A percentile compares a stretch with the other conserved stretches of the same genome.
Evolutionary conservation across 2,113 vertebrate genomes (phyloP).

Genomic region (Hystrix cristata): DNA sequence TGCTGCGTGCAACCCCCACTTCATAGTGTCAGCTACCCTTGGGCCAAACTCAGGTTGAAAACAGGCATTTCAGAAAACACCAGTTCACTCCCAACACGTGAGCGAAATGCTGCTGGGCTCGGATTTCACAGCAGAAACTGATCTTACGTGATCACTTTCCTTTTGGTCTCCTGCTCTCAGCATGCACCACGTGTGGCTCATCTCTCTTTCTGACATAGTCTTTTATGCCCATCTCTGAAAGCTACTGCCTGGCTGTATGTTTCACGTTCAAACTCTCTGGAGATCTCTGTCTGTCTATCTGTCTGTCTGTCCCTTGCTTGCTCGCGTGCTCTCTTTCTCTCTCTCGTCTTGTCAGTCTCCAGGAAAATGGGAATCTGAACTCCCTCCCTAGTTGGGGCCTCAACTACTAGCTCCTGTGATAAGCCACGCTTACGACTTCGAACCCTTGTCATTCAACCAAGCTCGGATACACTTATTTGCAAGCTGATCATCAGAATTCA

Average conservation of each 20-base stretch:
- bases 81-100: not conserved
- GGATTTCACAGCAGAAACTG: not conserved
- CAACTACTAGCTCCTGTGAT: not conserved
- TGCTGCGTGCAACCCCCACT: not conserved
- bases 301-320: not conserved
- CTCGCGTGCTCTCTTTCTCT: not conserved
- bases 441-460: not conserved
- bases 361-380: not conserved
- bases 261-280: not conserved
- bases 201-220: not conserved
- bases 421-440: not conserved
- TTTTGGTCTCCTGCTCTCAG: not conserved
- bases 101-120: not conserved
- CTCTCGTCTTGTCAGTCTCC: not conserved
- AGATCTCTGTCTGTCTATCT: not conserved
- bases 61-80: not conserved
- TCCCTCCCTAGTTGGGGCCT: not conserved
- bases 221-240: not conserved
- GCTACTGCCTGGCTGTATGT: not conserved
- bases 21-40: not conserved
- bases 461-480: not conserved
- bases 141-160: not conserved
- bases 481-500: not conserved
- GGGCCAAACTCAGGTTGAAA: constrained; percentile 26
- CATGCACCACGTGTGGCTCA: not conserved